Percentiles rank a stretch among this genome's conserved stretches.
phyloP scores from a whole-genome alignment of 2,797 vertebrate genomes.

The Momotus momota region DNA sequence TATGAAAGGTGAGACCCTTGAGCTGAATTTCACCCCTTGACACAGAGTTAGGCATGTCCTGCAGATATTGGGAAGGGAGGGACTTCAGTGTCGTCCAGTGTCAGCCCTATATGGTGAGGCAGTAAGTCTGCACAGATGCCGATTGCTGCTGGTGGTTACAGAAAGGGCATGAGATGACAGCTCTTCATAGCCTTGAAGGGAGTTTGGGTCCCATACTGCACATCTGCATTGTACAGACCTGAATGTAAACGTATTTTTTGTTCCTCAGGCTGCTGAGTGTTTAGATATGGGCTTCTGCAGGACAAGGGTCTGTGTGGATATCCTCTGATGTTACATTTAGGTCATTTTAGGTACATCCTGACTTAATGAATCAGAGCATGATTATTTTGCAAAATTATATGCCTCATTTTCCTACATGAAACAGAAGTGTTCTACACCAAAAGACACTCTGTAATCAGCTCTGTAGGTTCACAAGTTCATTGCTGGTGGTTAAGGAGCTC shows the following conservation, averaged over 20 bases:
- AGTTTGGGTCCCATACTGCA: background rate
- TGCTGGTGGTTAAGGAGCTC: background rate
- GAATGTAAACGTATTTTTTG: background rate
- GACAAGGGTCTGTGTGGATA: background rate
- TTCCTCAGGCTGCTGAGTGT: background rate
- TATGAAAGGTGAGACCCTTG: background rate
- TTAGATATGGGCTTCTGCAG: background rate
- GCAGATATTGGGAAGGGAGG: background rate
- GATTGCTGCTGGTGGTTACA: background rate
- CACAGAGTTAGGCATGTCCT: background rate
- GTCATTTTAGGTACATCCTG: background rate
- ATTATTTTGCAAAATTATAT: background rate
- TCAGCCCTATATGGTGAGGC: background rate
- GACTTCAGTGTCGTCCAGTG: background rate
- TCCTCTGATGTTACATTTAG: background rate
- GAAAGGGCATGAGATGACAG: background rate
- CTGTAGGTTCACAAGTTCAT: background rate
- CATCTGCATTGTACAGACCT: background rate
- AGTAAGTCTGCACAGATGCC: background rate
- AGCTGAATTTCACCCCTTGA: background rate
- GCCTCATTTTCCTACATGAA: background rate
- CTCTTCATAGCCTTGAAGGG: rapidly evolving
- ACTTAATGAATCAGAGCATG: rapidly evolving
- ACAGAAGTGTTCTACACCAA: background rate
- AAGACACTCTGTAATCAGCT: background rate